Percentiles rank a stretch among this genome's conserved stretches.
Evolutionary conservation across 1,140 invertebrate genomes (phyloP).

Genomic region (Grapholita molesta): DNA sequence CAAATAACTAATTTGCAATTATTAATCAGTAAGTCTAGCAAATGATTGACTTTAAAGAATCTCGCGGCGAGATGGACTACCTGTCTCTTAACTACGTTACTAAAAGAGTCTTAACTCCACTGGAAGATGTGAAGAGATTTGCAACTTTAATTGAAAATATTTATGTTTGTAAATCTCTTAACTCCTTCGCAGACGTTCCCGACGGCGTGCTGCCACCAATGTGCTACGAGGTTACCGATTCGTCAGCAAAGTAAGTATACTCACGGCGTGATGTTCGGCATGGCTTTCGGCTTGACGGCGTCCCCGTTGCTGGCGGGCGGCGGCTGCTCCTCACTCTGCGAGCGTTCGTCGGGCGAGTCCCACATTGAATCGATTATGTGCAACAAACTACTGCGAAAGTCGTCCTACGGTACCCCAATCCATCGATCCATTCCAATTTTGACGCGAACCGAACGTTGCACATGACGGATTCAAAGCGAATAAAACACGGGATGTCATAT

Average conservation of each 20-base stretch:
- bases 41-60: too few species aligned
- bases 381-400: conserved; percentile 79
- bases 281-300: conserved; percentile 72
- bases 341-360: conserved; percentile 78
- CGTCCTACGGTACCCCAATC: conserved; percentile 69
- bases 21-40: too few species aligned
- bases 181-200: too few species aligned
- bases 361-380: conserved; percentile 80
- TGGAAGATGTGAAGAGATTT: too few species aligned
- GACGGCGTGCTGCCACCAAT: too few species aligned
- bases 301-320: conserved; percentile 46
- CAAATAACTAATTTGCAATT: too few species aligned
- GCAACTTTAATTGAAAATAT: too few species aligned
- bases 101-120: too few species aligned
- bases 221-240: too few species aligned
- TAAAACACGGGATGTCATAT: conserved; percentile 78
- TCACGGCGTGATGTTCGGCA: conserved; percentile 69
- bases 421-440: conserved; percentile 40
- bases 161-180: too few species aligned
- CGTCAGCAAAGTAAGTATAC: conserved; percentile 33
- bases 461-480: conserved; percentile 78
- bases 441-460: conserved; percentile 67
- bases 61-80: too few species aligned
- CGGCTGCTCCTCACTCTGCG: conserved; percentile 72
- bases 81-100: too few species aligned